These are phyloP conservation scores for Rhadinocentrus ornatus DNA, from an alignment of 2,797 vertebrate species.

Conservation along the genomic window DNA sequence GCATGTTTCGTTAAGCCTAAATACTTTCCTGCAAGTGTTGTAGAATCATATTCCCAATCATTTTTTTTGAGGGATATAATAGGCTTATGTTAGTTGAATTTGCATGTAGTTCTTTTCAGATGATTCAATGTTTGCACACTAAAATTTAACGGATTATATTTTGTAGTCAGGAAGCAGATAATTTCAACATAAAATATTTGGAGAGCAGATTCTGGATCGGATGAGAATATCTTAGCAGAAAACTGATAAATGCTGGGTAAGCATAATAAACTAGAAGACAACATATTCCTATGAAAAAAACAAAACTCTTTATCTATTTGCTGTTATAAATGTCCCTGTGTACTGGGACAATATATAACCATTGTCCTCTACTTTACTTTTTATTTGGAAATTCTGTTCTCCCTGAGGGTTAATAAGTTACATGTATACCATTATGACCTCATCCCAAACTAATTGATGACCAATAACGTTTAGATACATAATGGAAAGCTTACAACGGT, in stretches of 20 bases:
- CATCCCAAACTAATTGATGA: conserved; percentile 20
- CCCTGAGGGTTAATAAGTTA: conserved; percentile 14
- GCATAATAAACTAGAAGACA: conserved; percentile 19
- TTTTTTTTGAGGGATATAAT: too few relatives aligned
- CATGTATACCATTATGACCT: conserved; percentile 9
- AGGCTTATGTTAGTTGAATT: background rate
- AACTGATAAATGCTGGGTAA: conserved; percentile 34
- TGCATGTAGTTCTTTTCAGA: conserved; percentile 7
- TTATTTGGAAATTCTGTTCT: conserved; percentile 28
- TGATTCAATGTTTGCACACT: conserved; percentile 12
- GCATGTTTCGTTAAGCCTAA: background rate
- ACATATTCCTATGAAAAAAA: conserved; percentile 29
- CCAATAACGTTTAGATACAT: background rate
- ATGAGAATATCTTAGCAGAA: conserved; percentile 25
- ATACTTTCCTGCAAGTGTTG: background rate
- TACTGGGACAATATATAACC: conserved; percentile 11
- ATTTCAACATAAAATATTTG: conserved; percentile 48
- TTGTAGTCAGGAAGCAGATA: conserved; percentile 34
- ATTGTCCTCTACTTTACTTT: conserved; percentile 1
- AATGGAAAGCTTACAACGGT: background rate
- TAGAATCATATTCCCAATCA: background rate
- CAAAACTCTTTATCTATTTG: conserved; percentile 4
- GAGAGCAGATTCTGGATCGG: conserved; percentile 40
- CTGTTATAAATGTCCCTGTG: background rate
- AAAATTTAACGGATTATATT: conserved; percentile 30